These are phyloP conservation scores for Hyla sarda DNA, from an alignment of 2,113 vertebrate species.

Conservation along the genomic window DNA sequence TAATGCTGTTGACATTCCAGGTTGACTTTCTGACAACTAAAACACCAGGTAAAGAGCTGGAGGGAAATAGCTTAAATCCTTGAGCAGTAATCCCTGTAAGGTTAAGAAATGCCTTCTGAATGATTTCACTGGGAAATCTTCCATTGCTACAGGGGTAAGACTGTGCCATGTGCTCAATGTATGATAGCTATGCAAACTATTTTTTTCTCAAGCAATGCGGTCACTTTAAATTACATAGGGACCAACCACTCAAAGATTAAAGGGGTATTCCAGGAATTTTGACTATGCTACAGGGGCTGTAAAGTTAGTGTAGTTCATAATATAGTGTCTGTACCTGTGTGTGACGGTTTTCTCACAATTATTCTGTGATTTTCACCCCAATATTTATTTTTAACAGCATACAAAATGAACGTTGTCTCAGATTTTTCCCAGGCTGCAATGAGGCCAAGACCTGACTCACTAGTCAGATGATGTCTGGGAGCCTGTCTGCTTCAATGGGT, in stretches of 20 bases:
- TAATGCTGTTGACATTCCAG: constrained; percentile 56
- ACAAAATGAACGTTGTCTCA: no score
- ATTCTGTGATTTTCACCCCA: no score
- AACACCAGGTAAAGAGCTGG: constrained; percentile 49
- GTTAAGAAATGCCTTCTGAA: constrained; percentile 15
- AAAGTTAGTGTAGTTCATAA: no score
- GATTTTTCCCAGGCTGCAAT: no score
- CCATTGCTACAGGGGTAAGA: background rate
- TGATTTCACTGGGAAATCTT: constrained; percentile 14
- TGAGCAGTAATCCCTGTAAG: constrained; percentile 44
- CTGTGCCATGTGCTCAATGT: background rate
- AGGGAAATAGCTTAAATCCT: constrained; percentile 56
- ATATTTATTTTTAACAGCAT: no score
- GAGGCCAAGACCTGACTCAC: no score
- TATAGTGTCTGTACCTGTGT: no score
- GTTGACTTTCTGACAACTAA: constrained; percentile 47
- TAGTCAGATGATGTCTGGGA: no score
- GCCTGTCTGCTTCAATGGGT: no score
- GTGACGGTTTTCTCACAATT: no score
- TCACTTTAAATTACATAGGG: constrained; percentile 6
- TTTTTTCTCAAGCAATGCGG: background rate
- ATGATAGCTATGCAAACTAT: constrained; percentile 35
- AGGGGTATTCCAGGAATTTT: no score
- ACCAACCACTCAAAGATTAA: background rate
- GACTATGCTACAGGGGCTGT: no score